phyloP scores from a whole-genome alignment of 2,113 vertebrate species.

The Brienomyrus longianalis region DNA sequence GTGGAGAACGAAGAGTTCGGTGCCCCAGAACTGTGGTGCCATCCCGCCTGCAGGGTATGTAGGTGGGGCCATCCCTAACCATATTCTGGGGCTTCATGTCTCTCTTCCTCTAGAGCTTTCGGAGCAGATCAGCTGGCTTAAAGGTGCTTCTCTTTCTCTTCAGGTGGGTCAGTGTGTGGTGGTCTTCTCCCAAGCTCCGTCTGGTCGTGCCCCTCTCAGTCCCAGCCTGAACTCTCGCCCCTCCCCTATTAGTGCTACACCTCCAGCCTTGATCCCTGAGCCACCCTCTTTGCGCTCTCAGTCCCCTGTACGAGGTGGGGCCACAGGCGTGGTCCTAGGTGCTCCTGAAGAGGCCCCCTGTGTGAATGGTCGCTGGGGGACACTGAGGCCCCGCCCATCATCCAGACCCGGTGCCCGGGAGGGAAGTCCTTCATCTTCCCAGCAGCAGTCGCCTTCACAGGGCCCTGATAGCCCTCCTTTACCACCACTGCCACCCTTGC shows the following conservation, averaged over 20 bases:
- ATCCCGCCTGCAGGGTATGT: constrained; percentile 88
- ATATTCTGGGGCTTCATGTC: neutral
- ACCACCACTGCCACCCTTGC: constrained; percentile 58
- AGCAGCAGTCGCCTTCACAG: constrained; percentile 67
- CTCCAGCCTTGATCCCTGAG: constrained; percentile 77
- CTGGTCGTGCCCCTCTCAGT: constrained; percentile 86
- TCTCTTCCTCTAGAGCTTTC: neutral
- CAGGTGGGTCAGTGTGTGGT: constrained; percentile 96
- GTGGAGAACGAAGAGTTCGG: constrained; percentile 95
- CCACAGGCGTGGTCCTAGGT: constrained; percentile 53
- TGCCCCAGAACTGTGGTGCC: constrained; percentile 94
- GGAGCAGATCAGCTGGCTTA: neutral
- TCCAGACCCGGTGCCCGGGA: constrained; percentile 73
- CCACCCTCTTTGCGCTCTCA: constrained; percentile 81
- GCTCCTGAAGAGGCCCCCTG: constrained; percentile 82
- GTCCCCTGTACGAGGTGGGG: constrained; percentile 72
- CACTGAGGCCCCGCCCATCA: constrained; percentile 73
- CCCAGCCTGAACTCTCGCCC: constrained; percentile 94
- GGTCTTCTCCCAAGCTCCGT: constrained; percentile 96
- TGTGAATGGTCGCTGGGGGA: constrained; percentile 95
- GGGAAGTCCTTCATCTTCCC: constrained; percentile 81
- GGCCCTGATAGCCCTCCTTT: constrained; percentile 72
- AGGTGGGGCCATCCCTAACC: neutral
- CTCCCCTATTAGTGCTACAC: constrained; percentile 91
- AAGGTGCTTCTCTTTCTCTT: neutral